A percentile compares a stretch with the other conserved stretches of the same genome.
phyloP scores from a whole-genome alignment of 2,113 vertebrate species.

The Formicarius rufipectus region DNA sequence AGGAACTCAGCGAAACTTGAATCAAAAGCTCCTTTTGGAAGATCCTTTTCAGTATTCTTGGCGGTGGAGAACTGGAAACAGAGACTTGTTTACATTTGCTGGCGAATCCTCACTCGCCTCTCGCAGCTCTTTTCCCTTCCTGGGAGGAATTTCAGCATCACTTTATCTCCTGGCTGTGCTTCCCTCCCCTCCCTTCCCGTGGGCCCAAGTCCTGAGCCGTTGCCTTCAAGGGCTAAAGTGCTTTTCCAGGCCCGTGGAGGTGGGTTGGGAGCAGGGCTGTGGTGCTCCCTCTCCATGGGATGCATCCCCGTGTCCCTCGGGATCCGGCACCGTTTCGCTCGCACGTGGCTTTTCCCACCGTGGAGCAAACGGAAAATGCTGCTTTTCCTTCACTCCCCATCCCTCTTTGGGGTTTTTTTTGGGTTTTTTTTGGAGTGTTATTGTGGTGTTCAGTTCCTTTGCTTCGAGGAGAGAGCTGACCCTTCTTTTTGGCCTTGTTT shows the following conservation, averaged over 20 bases:
- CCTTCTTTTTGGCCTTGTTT: background rate
- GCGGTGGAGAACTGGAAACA: conserved; percentile 39
- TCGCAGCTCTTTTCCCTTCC: background rate
- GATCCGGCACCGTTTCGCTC: background rate
- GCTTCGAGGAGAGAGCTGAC: background rate
- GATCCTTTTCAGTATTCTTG: conserved; percentile 13
- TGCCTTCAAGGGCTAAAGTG: background rate
- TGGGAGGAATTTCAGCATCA: background rate
- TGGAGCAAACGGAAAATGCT: conserved; percentile 38
- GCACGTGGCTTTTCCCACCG: background rate
- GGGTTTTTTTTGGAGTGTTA: background rate
- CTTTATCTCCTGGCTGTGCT: background rate
- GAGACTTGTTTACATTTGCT: conserved; percentile 52
- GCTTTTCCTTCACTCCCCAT: conserved; percentile 40
- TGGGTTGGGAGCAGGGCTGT: background rate
- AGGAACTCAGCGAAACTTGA: conserved; percentile 72
- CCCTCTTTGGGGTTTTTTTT: background rate
- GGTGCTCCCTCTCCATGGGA: background rate
- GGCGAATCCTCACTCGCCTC: background rate
- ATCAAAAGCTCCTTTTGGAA: conserved; percentile 24
- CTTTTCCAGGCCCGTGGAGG: background rate
- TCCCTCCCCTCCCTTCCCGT: background rate
- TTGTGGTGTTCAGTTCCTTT: background rate
- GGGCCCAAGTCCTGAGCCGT: background rate
- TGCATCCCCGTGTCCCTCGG: too few species aligned